Evolutionary conservation across 1,140 invertebrate genomes (phyloP), one percentile per base, ranked within the genome.

Genomic region (Drosophila pandora): DNA sequence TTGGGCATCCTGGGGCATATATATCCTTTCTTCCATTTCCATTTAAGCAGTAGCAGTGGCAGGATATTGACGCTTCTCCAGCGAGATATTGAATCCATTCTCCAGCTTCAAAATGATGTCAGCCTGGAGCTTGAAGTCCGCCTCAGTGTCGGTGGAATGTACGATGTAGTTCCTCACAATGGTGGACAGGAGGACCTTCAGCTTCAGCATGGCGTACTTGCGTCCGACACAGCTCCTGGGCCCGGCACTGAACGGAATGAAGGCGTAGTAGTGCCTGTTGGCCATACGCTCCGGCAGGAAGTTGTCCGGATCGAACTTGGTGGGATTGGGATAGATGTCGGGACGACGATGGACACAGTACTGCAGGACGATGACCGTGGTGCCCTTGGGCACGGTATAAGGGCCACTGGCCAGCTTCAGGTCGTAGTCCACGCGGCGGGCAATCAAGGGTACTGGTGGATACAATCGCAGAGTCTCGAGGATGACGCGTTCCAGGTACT

Each of bases 181-280:
- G 3, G 96, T 97, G 0, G 97, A 95, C 1, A 99, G 93, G 0
- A 98, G 92, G 2, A 97, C 94, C 92, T 98, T 98, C 58, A 96
- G 93, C 90, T 98, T 97, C 45, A 97, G 92, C 92, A 97, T 94
- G 0, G 97, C 97, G 92, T 98, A 96, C 80, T 95, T 95, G 62
- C 95, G 94, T 37, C 95, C 96, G 25, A 97, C 96, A 83, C 96
- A 97, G 92, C 95, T 96, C 57, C 95, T 94, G 9, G 96, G 96
- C 21, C 97, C 97, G 72, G 97, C 97, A 70, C 96, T 97, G 93
- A 98, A 98, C 1, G 97, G 97, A 58, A 98, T 95, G 78, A 95
- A 98, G 22, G 96, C 94, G 90, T 97, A 98, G 77, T 97, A 97
- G 91, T 95, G 95, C 88, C 97, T 93, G 85, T 95, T 94, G 53